Evolutionary conservation across 2,113 vertebrate species (phyloP).

Genomic region (Lepisosteus osseus): DNA sequence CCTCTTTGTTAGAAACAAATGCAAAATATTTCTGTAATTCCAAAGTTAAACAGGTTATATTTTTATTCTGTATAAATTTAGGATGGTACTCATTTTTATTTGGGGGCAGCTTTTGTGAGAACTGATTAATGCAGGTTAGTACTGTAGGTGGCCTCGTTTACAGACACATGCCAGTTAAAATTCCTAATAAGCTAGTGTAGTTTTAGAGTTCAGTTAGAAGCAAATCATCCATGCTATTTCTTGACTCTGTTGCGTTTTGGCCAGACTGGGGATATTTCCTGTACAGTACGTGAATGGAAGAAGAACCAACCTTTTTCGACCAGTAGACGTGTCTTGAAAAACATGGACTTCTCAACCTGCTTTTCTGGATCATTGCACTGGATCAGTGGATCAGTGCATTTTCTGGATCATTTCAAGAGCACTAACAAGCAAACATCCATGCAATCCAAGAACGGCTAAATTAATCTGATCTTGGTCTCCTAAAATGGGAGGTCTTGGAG

Average conservation of each 20-base stretch:
- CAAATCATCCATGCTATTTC: slow-evolving; percentile 40
- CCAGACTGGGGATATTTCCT: slow-evolving; percentile 36
- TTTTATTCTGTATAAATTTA: too few relatives aligned
- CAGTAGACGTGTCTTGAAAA: slow-evolving; percentile 3
- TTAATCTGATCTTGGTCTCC: slow-evolving; percentile 42
- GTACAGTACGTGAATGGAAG: slow-evolving; percentile 36
- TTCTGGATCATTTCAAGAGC: slow-evolving; percentile 53
- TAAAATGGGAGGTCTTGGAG: slow-evolving; percentile 36
- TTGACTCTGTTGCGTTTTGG: slow-evolving; percentile 25
- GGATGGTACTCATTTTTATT: too few relatives aligned
- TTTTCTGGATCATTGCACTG: slow-evolving; percentile 7
- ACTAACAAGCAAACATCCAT: slow-evolving; percentile 33
- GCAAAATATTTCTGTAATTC: too few relatives aligned
- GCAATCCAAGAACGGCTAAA: slow-evolving; percentile 29
- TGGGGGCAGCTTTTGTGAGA: too few relatives aligned
- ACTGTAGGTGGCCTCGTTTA: slow-evolving; percentile 32
- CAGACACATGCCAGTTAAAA: slow-evolving; percentile 23
- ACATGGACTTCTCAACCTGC: slow-evolving; percentile 46
- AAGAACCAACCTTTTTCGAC: slow-evolving; percentile 29
- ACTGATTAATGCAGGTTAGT: slow-evolving; percentile 25
- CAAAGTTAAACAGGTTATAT: too few relatives aligned
- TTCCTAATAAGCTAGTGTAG: slow-evolving; percentile 16
- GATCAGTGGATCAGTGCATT: slow-evolving; percentile 32
- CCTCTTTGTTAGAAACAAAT: too few relatives aligned
- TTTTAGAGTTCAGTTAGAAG: slow-evolving; percentile 35